These are phyloP conservation scores for Rhea pennata DNA, from an alignment of 2,113 vertebrate species.

Conservation along the genomic window DNA sequence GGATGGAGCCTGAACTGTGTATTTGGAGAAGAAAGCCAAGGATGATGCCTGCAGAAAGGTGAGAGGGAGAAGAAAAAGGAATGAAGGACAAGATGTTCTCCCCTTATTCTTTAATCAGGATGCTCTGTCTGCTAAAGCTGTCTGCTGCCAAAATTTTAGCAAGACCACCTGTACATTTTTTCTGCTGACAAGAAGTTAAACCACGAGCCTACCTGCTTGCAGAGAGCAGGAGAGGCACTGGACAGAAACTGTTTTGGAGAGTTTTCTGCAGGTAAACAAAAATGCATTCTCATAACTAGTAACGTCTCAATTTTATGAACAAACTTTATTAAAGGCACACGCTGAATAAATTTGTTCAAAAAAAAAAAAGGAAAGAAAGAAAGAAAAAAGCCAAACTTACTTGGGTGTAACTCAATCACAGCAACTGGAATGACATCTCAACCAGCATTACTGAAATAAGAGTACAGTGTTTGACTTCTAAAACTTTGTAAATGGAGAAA, in stretches of 20 bases:
- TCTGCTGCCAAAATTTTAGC: neutral
- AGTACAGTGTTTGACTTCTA: neutral
- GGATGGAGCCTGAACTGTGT: neutral
- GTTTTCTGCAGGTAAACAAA: neutral
- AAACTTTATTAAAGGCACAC: neutral
- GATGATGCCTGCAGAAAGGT: neutral
- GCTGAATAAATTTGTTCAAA: neutral
- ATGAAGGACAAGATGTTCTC: neutral
- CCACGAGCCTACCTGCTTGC: neutral
- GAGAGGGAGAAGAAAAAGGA: neutral
- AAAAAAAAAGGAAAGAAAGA: neutral
- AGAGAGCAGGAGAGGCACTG: neutral
- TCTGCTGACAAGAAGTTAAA: neutral
- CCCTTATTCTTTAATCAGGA: neutral
- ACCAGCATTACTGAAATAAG: neutral
- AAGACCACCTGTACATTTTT: accelerated
- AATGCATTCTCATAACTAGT: neutral
- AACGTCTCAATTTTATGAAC: neutral
- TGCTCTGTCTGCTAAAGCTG: neutral
- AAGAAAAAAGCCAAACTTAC: neutral
- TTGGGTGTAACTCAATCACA: neutral
- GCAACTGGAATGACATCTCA: neutral
- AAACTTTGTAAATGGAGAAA: neutral
- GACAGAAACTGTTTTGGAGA: neutral
- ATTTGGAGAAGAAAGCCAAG: neutral